phyloP scores from a whole-genome alignment of 1,140 invertebrate species.

The Zaprionus camerounensis region DNA sequence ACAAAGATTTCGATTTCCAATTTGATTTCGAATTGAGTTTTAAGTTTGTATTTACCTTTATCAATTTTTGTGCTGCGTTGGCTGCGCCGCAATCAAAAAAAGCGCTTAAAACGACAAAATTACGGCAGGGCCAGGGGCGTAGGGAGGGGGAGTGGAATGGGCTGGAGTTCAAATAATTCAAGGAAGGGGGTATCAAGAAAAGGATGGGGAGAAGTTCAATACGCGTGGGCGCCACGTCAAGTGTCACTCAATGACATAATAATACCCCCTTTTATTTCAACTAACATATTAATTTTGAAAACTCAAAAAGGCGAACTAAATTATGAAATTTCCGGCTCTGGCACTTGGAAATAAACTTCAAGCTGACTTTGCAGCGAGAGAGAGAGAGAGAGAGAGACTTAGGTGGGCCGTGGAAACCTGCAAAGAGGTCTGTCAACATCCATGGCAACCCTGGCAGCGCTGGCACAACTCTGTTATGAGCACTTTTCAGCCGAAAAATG shows the following conservation, averaged over 20 bases:
- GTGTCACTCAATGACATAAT: conserved; percentile 80
- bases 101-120: conserved; percentile 65
- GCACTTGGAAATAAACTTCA: conserved; percentile 28
- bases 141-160: not conserved
- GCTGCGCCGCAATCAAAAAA: conserved; percentile 51
- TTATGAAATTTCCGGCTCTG: conserved; percentile 75
- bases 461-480: conserved; percentile 3
- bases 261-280: conserved; percentile 63
- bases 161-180: conserved; percentile 67
- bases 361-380: not conserved
- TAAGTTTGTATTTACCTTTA: conserved; percentile 39
- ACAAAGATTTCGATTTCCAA: conserved; percentile 40
- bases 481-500: conserved; percentile 13
- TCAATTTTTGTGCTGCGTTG: conserved; percentile 36
- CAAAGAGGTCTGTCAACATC: conserved; percentile 24
- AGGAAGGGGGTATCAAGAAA: not conserved
- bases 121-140: conserved; percentile 30
- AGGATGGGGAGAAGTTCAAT: not conserved
- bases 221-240: conserved; percentile 56
- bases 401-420: conserved; percentile 30
- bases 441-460: not conserved
- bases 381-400: not conserved
- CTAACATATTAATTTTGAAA: conserved; percentile 71
- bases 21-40: conserved; percentile 44
- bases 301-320: conserved; percentile 36